phyloP scores from a whole-genome alignment of 2,888 invertebrate genomes.

The Drosophila aldrichi region DNA sequence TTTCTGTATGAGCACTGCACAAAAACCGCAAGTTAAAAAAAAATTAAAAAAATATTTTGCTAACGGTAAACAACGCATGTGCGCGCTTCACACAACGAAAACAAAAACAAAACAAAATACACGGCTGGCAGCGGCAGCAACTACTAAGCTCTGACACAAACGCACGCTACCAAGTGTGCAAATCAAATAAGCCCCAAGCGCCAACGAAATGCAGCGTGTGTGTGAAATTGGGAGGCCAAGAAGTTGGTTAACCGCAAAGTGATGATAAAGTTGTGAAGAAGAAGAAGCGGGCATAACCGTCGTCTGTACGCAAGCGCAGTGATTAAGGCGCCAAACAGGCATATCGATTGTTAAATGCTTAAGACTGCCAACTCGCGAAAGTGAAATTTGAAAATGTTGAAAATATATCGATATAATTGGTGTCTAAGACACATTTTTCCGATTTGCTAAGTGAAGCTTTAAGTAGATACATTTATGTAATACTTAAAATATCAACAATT shows the following conservation, averaged over 20 bases:
- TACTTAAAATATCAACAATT: not conserved
- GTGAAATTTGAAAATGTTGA: not conserved
- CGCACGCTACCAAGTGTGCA: conserved; percentile 74
- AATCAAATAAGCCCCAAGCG: conserved; percentile 70
- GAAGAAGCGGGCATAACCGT: conserved; percentile 17
- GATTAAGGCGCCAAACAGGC: conserved; percentile 28
- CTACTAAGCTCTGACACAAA: conserved; percentile 49
- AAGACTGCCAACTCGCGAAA: conserved; percentile 35
- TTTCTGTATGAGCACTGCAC: conserved; percentile 14
- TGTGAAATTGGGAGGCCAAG: conserved; percentile 41
- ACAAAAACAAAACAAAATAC: conserved; percentile 14
- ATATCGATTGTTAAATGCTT: not conserved
- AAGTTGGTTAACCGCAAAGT: conserved; percentile 63
- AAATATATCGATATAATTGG: not conserved
- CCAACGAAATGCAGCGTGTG: conserved; percentile 50
- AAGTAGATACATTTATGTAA: not conserved
- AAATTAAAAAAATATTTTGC: conserved; percentile 35
- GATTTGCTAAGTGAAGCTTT: not conserved
- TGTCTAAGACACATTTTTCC: not conserved
- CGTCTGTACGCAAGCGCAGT: conserved; percentile 32
- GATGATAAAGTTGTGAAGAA: conserved; percentile 27
- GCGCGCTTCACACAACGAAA: conserved; percentile 57
- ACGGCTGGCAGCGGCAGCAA: conserved; percentile 27
- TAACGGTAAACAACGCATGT: conserved; percentile 54
- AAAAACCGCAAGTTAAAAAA: conserved; percentile 58